Conservation (phyloP, 2,888 invertebrate species). For the Pyrochroa serraticornis region DNA sequence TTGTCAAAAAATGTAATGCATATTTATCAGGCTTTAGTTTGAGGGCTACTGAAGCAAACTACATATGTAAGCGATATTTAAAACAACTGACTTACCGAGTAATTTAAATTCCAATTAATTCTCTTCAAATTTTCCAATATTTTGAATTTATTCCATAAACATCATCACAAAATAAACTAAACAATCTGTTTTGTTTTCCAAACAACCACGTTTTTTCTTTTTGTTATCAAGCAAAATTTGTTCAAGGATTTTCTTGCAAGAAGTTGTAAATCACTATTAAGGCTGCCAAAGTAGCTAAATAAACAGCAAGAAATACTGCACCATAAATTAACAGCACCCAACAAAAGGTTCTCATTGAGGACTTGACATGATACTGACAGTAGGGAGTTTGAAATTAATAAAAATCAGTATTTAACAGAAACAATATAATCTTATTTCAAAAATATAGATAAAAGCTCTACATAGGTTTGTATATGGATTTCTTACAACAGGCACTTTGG, state of each 20-base stretch:
- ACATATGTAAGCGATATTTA: background rate
- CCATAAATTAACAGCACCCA: slow-evolving; percentile 6
- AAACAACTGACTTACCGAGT: slow-evolving; percentile 19
- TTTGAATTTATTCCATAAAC: slow-evolving; percentile 21
- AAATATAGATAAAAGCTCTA: no score
- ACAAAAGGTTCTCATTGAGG: background rate
- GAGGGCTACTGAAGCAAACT: no score
- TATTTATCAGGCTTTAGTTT: background rate
- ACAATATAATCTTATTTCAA: no score
- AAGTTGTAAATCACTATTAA: slow-evolving; percentile 8
- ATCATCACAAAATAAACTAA: slow-evolving; percentile 25
- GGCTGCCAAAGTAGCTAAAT: slow-evolving; percentile 9
- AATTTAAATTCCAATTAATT: slow-evolving; percentile 17
- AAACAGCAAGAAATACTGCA: slow-evolving; percentile 7
- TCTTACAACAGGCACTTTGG: no score
- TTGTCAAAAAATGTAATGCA: background rate
- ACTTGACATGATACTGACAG: no score
- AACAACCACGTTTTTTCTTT: slow-evolving; percentile 30
- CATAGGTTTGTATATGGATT: no score
- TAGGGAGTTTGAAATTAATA: no score
- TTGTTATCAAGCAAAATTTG: background rate
- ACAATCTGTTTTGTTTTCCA: slow-evolving; percentile 47
- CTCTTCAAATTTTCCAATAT: slow-evolving; percentile 6
- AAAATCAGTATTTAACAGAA: no score
- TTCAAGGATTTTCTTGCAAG: slow-evolving; percentile 7